Base-by-base conservation (phyloP, 1,140 invertebrate genomes). In the Palaemon carinicauda region DNA sequence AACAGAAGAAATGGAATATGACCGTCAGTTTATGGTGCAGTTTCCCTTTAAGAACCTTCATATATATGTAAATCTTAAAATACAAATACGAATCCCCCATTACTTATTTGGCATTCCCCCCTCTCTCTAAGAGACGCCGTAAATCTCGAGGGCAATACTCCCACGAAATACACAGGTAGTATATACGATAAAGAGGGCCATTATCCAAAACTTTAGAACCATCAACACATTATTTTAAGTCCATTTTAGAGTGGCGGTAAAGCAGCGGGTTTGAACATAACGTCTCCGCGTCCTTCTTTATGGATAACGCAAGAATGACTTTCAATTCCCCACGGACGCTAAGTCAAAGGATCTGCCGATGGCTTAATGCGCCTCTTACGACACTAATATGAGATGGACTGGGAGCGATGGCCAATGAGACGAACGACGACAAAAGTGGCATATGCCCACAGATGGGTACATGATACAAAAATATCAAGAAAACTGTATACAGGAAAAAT, bases 151-250 rank as follows among this genome's bases (percentile, higher is more conserved):
- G 41, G 41, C 41, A 73, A 29, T 29, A 73, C 69, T 29, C 69
- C 17, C 69, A 73, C 69, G 33, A 17, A 17, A 69, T 80, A 33
- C 50, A 51, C 71, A 71, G 33, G 52, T 41, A 41, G 41, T 82
- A 71, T 51, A 51, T 71, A n/a, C 60, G 24, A 78, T 77, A 78
- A 75, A 84, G 19, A 51, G 65, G 52, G n/a, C 82, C 82, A 84
- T 84, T 84, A 84, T 84, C 82, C 82, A 77, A 27, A 53, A 84
- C 82, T 84, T 84, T 84, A 84, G 77, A 84, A 84, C 73, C 73
- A 65, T 84, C 82, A 84, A 78, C 82, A 84, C 82, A 84, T 84
- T 84, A 84, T 84, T 78, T 50, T 84, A 84, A 75, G 73, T 65
- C 82, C 74, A 41, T 53, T 84, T 84, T 84, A 77, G 56, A 84